phyloP scores from a whole-genome alignment of 2,888 invertebrate genomes.

The Ptychoptera contaminata region DNA sequence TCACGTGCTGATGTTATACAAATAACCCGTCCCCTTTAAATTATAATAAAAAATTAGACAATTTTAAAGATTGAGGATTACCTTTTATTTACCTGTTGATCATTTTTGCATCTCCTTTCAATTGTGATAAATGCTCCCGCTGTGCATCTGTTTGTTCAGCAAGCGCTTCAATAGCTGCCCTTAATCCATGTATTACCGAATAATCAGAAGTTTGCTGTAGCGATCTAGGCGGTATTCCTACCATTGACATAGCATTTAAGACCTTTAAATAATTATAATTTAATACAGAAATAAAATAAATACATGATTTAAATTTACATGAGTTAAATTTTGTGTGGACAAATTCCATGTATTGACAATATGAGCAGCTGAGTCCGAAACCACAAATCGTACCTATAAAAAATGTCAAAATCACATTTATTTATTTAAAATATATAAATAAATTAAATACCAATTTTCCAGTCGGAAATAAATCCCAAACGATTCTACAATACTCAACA shows the following conservation, averaged over 20 bases:
- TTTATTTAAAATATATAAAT: conserved; percentile 6
- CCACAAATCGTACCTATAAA: conserved; percentile 67
- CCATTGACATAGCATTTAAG: conserved; percentile 64
- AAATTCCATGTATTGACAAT: conserved; percentile 73
- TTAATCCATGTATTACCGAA: conserved; percentile 66
- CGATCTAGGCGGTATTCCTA: conserved; percentile 57
- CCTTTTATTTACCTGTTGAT: too few species aligned
- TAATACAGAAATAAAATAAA: conserved; percentile 8
- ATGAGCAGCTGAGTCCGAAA: conserved; percentile 73
- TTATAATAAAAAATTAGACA: conserved; percentile 26
- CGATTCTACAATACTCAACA: conserved; percentile 90
- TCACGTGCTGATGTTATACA: conserved; percentile 82
- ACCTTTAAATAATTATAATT: conserved; percentile 35
- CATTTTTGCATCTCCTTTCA: conserved; percentile 21
- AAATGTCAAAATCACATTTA: conserved; percentile 5
- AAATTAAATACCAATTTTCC: conserved; percentile 55
- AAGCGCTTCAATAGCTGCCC: conserved; percentile 72
- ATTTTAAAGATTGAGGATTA: neutral
- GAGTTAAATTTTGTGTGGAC: conserved; percentile 69
- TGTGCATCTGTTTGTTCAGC: conserved; percentile 70
- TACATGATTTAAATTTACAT: conserved; percentile 36
- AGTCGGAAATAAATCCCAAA: conserved; percentile 91
- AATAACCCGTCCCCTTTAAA: conserved; percentile 59
- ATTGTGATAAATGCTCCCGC: conserved; percentile 26
- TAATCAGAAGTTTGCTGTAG: conserved; percentile 39